Evolutionary conservation across 2,113 vertebrate species (phyloP), one percentile per base, ranked within the genome.

Genomic region (Lamprotornis superbus): DNA sequence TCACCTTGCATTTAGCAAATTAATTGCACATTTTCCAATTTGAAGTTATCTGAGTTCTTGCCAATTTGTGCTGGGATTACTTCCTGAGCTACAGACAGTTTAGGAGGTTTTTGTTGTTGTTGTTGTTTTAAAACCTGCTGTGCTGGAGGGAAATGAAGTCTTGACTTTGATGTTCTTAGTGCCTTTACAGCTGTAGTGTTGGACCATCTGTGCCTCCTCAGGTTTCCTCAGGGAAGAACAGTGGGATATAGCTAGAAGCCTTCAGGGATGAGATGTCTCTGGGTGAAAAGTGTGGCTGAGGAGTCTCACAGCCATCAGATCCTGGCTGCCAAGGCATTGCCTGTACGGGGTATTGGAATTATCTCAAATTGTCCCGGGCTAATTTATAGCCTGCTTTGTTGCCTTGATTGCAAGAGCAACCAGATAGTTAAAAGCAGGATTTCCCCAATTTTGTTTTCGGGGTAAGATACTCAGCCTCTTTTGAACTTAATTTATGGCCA

Each of bases 101-200:
- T 42, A 89, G 88, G 44, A 77, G 50, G 14, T 23, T 90, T 37
- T 88, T 83, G 57, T 92, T 88, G 25, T 70, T 82, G 71, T 52
- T 77, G 30, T 40, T 55, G 52, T 84, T 95, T 93, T 90, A 89
- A 96, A 93, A 90, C 83, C 69, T 75, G 76, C 79, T 88, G 68
- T 92, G 83, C 69, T 89, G 64, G 49, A 87, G 80, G 88, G 76
- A 94, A 96, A 93, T 82, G 31, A 92, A 93, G 33, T 75, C 71
- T 93, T 96, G 76, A 78, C 90, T 96, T 96, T 94, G 92, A 89
- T 94, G 71, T 95, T 81, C 94, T 87, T 33, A 70, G 44, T 59
- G 56, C 35, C 59, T 70, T 94, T 95, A 83, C n/a, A 91, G 85
- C 64, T 89, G n/a, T 78, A 75, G n/a, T 78, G 28, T 12, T 56